Conservation (phyloP, 2,888 invertebrate genomes). For the Drosophila austrosaltans region DNA sequence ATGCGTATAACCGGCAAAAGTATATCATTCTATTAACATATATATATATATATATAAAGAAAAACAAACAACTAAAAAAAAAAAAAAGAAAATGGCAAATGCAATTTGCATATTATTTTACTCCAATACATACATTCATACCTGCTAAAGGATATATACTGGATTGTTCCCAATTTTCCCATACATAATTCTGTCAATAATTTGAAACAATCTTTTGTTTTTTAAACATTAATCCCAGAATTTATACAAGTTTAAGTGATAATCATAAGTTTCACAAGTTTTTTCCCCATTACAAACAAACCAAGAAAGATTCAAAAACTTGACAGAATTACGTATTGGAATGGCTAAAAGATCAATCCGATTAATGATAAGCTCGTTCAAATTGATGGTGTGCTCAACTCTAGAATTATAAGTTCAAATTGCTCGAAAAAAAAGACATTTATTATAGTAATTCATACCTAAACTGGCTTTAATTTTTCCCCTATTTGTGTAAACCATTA, state of each 20-base stretch:
- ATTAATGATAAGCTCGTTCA: slow-evolving; percentile 10
- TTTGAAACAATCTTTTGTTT: background rate
- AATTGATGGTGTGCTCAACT: slow-evolving; percentile 64
- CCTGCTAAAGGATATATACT: slow-evolving; percentile 13
- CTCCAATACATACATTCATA: slow-evolving; percentile 14
- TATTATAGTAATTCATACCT: slow-evolving; percentile 19
- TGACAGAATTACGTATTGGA: background rate
- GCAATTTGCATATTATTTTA: slow-evolving; percentile 42
- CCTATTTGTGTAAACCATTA: slow-evolving; percentile 36
- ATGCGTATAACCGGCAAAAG: slow-evolving; percentile 54
- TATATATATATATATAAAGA: background rate
- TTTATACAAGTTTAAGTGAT: too few relatives aligned
- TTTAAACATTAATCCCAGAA: too few relatives aligned
- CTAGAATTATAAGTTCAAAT: slow-evolving; percentile 38
- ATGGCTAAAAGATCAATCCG: background rate
- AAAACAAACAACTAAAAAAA: slow-evolving; percentile 5
- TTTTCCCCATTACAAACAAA: too few relatives aligned
- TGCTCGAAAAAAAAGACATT: slow-evolving; percentile 9
- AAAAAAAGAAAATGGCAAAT: slow-evolving; percentile 41
- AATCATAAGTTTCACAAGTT: too few relatives aligned
- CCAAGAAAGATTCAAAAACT: background rate
- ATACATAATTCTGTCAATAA: background rate
- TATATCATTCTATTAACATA: slow-evolving; percentile 30
- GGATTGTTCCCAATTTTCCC: background rate
- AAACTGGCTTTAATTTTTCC: slow-evolving; percentile 30